phyloP scores from a whole-genome alignment of 2,797 vertebrate species.

The Notoglanidium macrostoma region DNA sequence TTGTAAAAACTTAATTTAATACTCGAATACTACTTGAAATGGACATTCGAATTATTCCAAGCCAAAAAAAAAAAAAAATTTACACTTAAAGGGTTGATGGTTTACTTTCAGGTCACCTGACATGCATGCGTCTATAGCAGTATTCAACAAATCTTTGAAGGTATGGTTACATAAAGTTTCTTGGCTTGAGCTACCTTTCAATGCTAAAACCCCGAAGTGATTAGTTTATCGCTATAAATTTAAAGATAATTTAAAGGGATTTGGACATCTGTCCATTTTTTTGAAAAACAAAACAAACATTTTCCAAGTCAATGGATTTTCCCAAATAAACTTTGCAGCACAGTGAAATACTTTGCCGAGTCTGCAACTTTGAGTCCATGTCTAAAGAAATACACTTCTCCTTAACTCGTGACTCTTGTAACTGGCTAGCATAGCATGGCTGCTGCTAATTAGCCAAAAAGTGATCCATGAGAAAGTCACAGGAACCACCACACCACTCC shows the following conservation, averaged over 20 bases:
- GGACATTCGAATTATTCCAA: background rate
- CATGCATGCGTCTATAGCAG: background rate
- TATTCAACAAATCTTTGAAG: background rate
- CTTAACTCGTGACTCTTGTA: background rate
- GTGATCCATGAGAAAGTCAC: background rate
- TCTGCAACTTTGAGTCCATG: background rate
- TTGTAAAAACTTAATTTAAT: background rate
- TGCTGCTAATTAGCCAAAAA: background rate
- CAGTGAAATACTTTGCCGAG: too few relatives aligned
- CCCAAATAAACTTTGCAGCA: background rate
- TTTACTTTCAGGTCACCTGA: background rate
- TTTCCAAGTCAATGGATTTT: background rate
- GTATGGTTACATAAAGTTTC: background rate
- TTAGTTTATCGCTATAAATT: background rate
- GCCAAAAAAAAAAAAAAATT: background rate
- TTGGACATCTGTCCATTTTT: background rate
- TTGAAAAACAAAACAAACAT: too few relatives aligned
- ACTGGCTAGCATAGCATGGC: background rate
- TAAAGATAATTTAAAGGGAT: background rate
- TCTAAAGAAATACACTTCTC: background rate
- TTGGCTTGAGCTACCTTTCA: background rate
- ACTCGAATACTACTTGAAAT: background rate
- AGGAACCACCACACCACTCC: background rate
- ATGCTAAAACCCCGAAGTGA: background rate
- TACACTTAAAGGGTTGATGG: background rate